Base-by-base conservation (phyloP, 1,140 invertebrate species). In the Drosophila virilis region DNA sequence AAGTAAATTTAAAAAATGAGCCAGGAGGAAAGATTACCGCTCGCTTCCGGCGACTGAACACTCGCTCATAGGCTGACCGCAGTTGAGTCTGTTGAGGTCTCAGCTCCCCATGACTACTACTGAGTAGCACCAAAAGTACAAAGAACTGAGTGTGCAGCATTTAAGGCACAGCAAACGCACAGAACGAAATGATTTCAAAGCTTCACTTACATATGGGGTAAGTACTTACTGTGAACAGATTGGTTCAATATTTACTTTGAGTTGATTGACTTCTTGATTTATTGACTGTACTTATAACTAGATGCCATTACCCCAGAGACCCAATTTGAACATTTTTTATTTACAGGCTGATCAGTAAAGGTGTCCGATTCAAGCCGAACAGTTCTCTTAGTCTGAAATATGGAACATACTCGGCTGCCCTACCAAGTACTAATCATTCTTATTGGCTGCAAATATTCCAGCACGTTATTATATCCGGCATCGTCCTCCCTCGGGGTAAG, bases 1-100 rank as follows among this genome's bases (percentile, higher is more conserved):
- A 54, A 1, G 90, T 91, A 32, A 91, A 91, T 37, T 91, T 91
- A 0, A 91, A 32, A 69, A 74, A 74, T 0, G 83, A 76, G 0
- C 84, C 81, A 0, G 88, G 75, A 0, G 90, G 90, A 62, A 91
- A 89, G 3, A 91, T 43, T 2, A 91, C 35, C 1, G 84, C 88
- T 38, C 90, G 83, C 64, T 77, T 73, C 6, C 54, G 58, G 0
- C 90, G 65, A 10, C 55, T 74, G 33, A 91, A 91, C 8, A 73
- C 75, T 35, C 90, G 61, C 0, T 74, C 55, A 0, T 77, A 58
- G 15, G 35, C 40, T 0, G 73, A 43, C 7, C 50, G 67, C 2
- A 90, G 51, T 9, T 68, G 35, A 0, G 77, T 70, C 28, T 55
- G 60, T 35, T 2, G 15, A 8, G 1, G 5, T 2, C 2, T 17